Conservation (phyloP, 2,888 invertebrate species). For the Leptinotarsa haldemani region DNA sequence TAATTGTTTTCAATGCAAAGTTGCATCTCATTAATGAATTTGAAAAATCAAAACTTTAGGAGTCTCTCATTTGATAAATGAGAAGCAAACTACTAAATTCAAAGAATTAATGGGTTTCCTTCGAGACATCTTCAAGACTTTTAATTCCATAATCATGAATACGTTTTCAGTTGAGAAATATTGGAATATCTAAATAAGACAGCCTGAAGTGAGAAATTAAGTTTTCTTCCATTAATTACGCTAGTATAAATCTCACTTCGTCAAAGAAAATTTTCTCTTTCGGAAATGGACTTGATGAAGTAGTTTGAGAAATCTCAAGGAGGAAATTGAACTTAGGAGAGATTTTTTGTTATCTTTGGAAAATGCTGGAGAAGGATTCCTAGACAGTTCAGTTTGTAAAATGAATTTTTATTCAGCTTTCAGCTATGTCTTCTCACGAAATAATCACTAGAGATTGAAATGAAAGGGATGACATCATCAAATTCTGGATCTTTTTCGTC, state of each 20-base stretch:
- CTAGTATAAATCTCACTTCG: neutral
- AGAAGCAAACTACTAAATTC: neutral
- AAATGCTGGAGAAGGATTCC: too few species aligned
- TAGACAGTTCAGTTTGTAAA: too few species aligned
- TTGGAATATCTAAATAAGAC: constrained; percentile 17
- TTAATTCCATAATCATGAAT: constrained; percentile 20
- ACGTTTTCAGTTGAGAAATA: constrained; percentile 24
- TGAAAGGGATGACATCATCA: too few species aligned
- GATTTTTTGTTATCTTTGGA: neutral
- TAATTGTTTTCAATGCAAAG: too few species aligned
- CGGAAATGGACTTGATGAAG: constrained; percentile 1
- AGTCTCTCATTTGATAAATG: neutral
- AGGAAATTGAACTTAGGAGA: neutral
- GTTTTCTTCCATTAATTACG: neutral
- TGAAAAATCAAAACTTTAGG: neutral
- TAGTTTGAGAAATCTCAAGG: neutral
- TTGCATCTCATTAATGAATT: neutral
- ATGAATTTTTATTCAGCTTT: too few species aligned
- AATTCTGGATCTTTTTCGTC: too few species aligned
- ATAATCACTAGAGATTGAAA: too few species aligned
- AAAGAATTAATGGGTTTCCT: neutral
- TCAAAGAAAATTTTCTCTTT: neutral
- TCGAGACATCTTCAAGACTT: neutral
- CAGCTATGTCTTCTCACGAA: too few species aligned
- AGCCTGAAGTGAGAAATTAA: neutral